phyloP scores from a whole-genome alignment of 1,140 invertebrate species.

The Drosophila saltans region DNA sequence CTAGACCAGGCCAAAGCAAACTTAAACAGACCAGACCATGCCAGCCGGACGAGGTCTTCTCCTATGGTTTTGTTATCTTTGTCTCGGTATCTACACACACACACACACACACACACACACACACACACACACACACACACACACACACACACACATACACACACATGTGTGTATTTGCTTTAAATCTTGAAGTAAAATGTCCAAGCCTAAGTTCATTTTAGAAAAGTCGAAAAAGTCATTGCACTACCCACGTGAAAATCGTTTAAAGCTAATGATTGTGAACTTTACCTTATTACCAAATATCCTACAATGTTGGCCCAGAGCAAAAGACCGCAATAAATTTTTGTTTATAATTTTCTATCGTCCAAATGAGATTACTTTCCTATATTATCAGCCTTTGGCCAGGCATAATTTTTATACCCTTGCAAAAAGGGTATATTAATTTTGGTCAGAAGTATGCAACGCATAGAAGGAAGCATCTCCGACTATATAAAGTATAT shows the following conservation, averaged over 20 bases:
- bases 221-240: slow-evolving; percentile 67
- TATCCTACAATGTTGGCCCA: no score
- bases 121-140: slow-evolving; percentile 19
- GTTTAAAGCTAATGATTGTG: slow-evolving; percentile 13
- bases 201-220: slow-evolving; percentile 65
- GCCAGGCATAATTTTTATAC: no score
- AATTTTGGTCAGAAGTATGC: no score
- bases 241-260: slow-evolving; percentile 50
- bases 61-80: slow-evolving; percentile 55
- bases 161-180: slow-evolving; percentile 40
- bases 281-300: background rate
- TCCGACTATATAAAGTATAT: no score
- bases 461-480: no score
- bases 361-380: no score
- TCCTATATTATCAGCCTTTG: no score
- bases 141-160: no score
- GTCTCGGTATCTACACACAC: slow-evolving; percentile 66
- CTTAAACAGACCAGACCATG: slow-evolving; percentile 30
- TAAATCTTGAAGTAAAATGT: slow-evolving; percentile 40
- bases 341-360: no score
- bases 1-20: slow-evolving; percentile 27
- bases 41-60: slow-evolving; percentile 22
- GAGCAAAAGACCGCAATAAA: no score
- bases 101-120: no score
- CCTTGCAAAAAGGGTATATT: no score